Evolutionary conservation across 2,888 invertebrate species (phyloP).

Genomic region (Idaea aversata): DNA sequence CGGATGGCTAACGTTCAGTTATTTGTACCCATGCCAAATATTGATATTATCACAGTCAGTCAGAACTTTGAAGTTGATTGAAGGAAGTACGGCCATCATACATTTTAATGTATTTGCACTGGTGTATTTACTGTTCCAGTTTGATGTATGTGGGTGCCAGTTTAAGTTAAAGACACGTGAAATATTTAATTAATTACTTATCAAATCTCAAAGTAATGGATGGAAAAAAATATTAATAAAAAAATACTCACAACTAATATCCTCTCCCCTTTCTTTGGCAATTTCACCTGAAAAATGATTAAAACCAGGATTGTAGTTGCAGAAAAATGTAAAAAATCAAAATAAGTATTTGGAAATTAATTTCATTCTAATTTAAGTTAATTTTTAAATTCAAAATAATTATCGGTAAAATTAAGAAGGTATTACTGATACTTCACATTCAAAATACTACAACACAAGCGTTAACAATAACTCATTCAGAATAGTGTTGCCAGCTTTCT

Average conservation of each 20-base stretch:
- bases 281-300: slow-evolving; percentile 84
- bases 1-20: too few relatives aligned
- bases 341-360: slow-evolving; percentile 1
- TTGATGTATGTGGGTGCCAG: too few relatives aligned
- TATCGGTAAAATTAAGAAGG: slow-evolving; percentile 13
- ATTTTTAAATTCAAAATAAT: slow-evolving; percentile 2
- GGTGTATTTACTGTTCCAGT: too few relatives aligned
- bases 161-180: too few relatives aligned
- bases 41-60: too few relatives aligned
- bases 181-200: too few relatives aligned
- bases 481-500: slow-evolving; percentile 40
- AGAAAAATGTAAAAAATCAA: background rate
- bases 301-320: slow-evolving; percentile 21
- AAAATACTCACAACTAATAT: slow-evolving; percentile 86
- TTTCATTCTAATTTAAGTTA: slow-evolving; percentile 9
- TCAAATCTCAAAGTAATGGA: background rate
- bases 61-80: too few relatives aligned
- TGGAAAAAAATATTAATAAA: slow-evolving; percentile 79
- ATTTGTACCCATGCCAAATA: too few relatives aligned
- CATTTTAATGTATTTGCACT: too few relatives aligned
- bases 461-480: slow-evolving; percentile 52
- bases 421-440: slow-evolving; percentile 20
- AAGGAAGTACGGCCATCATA: too few relatives aligned
- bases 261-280: slow-evolving; percentile 87
- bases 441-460: slow-evolving; percentile 66